phyloP scores from a whole-genome alignment of 2,113 vertebrate genomes.

The Murina feae region DNA sequence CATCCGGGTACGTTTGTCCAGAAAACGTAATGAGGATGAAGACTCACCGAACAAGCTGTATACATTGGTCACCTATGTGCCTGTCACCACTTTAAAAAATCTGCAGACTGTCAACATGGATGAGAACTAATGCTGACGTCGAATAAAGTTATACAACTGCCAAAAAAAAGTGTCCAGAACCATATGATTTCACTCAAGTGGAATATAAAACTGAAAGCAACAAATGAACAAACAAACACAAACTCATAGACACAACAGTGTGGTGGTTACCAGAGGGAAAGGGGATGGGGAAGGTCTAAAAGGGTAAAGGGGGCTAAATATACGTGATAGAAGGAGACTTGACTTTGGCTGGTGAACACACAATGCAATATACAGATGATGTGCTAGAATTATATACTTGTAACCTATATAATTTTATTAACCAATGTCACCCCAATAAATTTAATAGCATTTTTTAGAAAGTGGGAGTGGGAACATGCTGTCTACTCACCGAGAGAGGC shows the following conservation, averaged over 20 bases:
- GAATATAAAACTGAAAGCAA: neutral
- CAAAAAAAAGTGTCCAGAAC: too few relatives aligned
- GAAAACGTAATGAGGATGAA: too few relatives aligned
- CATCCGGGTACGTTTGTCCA: too few relatives aligned
- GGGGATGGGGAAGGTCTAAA: rapidly evolving
- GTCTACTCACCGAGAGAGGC: neutral
- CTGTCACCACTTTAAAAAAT: too few relatives aligned
- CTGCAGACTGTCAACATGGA: too few relatives aligned
- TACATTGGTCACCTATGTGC: too few relatives aligned
- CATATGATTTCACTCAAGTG: neutral
- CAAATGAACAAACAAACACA: neutral
- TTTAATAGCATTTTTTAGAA: neutral
- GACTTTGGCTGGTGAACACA: neutral
- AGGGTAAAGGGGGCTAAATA: neutral
- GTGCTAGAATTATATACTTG: neutral
- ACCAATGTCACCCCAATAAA: neutral
- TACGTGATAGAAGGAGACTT: neutral
- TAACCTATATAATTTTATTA: neutral
- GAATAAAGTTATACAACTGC: too few relatives aligned
- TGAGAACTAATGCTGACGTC: too few relatives aligned
- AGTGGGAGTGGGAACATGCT: neutral
- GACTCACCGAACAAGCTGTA: too few relatives aligned
- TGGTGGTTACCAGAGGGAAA: neutral
- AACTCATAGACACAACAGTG: neutral
- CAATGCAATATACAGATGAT: neutral